Percentiles rank a stretch among this genome's conserved stretches.
phyloP scores from a whole-genome alignment of 2,113 vertebrate species.

The Pteronura brasiliensis region DNA sequence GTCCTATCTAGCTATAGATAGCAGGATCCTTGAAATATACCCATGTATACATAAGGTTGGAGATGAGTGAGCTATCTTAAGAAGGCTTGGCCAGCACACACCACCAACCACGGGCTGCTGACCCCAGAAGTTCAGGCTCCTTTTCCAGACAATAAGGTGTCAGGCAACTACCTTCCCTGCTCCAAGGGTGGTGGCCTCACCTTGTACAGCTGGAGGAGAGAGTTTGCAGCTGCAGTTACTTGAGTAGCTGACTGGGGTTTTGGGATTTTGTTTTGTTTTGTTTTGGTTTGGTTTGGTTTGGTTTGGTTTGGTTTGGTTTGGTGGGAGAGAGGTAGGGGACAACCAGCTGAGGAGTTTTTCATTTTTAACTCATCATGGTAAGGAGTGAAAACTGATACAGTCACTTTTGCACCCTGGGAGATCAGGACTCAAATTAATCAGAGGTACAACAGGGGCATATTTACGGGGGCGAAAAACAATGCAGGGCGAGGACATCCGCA shows the following conservation, averaged over 20 bases:
- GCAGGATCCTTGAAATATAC: not conserved
- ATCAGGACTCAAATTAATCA: slow-evolving; percentile 52
- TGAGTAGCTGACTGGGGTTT: not conserved
- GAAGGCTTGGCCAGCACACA: too few species aligned
- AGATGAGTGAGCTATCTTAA: not conserved
- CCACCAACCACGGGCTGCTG: not conserved
- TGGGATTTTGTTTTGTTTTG: not conserved
- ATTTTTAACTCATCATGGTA: slow-evolving; percentile 33
- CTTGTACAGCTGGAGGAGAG: not conserved
- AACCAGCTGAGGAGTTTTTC: not conserved
- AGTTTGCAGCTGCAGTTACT: not conserved
- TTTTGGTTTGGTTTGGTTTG: not conserved
- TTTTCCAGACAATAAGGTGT: not conserved
- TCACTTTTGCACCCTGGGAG: slow-evolving; percentile 39
- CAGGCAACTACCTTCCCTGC: not conserved
- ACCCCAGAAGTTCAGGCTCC: not conserved
- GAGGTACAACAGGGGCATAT: slow-evolving; percentile 49
- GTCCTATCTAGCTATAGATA: not conserved
- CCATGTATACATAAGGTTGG: accelerated
- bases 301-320: not conserved
- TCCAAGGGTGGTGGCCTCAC: not conserved
- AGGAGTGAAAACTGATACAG: not conserved
- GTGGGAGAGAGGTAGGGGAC: not conserved
- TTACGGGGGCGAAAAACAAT: slow-evolving; percentile 73
- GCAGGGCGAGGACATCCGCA: slow-evolving; percentile 59